Conservation (phyloP, 2,888 invertebrate genomes). For the Tinea semifulvella region DNA sequence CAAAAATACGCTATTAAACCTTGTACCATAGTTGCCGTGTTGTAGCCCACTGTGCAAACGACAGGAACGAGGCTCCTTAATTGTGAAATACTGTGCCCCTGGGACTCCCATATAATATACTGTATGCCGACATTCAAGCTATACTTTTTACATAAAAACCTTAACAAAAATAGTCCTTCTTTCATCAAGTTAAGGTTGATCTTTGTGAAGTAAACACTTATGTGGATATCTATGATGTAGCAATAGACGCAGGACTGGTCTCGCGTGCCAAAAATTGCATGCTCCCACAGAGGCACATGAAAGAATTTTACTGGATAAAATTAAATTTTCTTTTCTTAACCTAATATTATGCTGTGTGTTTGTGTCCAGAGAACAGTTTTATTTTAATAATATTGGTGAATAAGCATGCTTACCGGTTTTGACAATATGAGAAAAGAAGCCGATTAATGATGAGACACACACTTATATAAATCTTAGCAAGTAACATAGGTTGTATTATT, state of each 20-base stretch:
- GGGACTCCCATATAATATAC: slow-evolving; percentile 25
- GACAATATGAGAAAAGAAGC: no score
- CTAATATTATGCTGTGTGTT: neutral
- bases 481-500: no score
- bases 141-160: neutral
- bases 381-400: no score
- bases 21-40: slow-evolving; percentile 4
- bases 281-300: neutral
- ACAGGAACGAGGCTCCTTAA: slow-evolving; percentile 27
- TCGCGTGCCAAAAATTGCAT: slow-evolving; percentile 15
- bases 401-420: no score
- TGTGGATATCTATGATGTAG: neutral
- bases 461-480: no score
- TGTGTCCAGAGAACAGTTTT: no score
- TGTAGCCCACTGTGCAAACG: slow-evolving; percentile 14
- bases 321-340: slow-evolving; percentile 4
- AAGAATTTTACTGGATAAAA: slow-evolving; percentile 4
- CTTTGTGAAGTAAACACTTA: no score
- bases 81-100: slow-evolving; percentile 53
- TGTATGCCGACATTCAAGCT: slow-evolving; percentile 14
- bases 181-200: neutral
- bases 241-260: slow-evolving; percentile 7
- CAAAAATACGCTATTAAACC: slow-evolving; percentile 10
- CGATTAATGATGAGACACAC: no score
- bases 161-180: neutral